phyloP scores from a whole-genome alignment of 2,888 invertebrate genomes.

The Drosophila prostipennis region DNA sequence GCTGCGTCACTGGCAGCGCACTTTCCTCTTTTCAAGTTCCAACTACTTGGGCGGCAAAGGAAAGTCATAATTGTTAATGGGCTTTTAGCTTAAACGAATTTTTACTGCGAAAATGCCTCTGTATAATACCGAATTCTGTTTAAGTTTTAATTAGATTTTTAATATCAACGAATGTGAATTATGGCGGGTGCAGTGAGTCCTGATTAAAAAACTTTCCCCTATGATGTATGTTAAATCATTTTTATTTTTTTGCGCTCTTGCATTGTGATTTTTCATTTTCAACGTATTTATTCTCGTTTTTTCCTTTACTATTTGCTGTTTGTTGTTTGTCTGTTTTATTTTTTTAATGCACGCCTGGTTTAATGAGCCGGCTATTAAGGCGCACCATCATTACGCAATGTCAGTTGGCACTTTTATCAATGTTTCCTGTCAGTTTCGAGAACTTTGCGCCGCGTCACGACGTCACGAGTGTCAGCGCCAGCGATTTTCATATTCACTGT shows the following conservation, averaged over 20 bases:
- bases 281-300: neutral
- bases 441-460: slow-evolving; percentile 62
- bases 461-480: slow-evolving; percentile 55
- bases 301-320: neutral
- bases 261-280: slow-evolving; percentile 29
- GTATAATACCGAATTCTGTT: slow-evolving; percentile 32
- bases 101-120: slow-evolving; percentile 45
- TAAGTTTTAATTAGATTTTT: slow-evolving; percentile 51
- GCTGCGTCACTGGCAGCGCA: slow-evolving; percentile 54
- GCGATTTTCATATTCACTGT: slow-evolving; percentile 67
- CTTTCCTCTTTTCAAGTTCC: slow-evolving; percentile 55
- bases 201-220: slow-evolving; percentile 62
- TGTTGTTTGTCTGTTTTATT: neutral
- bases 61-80: slow-evolving; percentile 75
- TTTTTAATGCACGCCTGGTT: slow-evolving; percentile 37
- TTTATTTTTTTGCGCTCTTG: slow-evolving; percentile 7
- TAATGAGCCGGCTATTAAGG: slow-evolving; percentile 65
- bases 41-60: slow-evolving; percentile 52
- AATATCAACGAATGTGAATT: slow-evolving; percentile 17
- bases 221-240: slow-evolving; percentile 46
- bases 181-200: slow-evolving; percentile 46
- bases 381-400: slow-evolving; percentile 62
- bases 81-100: slow-evolving; percentile 56
- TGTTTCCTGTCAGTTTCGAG: slow-evolving; percentile 69
- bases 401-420: slow-evolving; percentile 69